A percentile compares a stretch with the other conserved stretches of the same genome.
These are phyloP conservation scores for Esox masquinongy DNA, from an alignment of 2,797 vertebrate species.

Conservation along the genomic window DNA sequence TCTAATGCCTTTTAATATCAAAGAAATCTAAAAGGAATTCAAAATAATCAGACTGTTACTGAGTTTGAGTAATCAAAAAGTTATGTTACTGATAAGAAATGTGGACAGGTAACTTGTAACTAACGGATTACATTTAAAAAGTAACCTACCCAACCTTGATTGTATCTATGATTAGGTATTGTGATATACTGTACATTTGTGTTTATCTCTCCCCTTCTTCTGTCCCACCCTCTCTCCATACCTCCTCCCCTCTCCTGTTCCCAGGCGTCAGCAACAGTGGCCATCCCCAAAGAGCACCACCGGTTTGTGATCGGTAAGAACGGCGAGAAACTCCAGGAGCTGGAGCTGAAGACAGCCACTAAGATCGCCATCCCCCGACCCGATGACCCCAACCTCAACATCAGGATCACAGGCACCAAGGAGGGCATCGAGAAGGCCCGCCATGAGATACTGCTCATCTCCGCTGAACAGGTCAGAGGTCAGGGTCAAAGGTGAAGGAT, in stretches of 20 bases:
- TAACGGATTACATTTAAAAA: too few species aligned
- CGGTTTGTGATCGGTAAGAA: constrained; percentile 81
- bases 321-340: constrained; percentile 80
- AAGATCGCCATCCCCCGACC: constrained; percentile 79
- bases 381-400: constrained; percentile 75
- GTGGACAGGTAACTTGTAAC: too few species aligned
- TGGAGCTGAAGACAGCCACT: constrained; percentile 80
- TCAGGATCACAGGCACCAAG: constrained; percentile 80
- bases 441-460: constrained; percentile 80
- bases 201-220: neutral
- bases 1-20: too few species aligned
- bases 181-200: neutral
- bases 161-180: neutral
- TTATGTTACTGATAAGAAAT: too few species aligned
- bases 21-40: too few species aligned
- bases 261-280: constrained; percentile 76
- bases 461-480: constrained; percentile 74
- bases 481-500: neutral
- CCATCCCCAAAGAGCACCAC: constrained; percentile 82
- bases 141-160: neutral
- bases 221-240: neutral
- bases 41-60: too few species aligned
- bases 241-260: too few species aligned
- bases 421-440: constrained; percentile 81
- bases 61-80: too few species aligned